phyloP scores from a whole-genome alignment of 2,888 invertebrate genomes.

The Microplitis manilae region DNA sequence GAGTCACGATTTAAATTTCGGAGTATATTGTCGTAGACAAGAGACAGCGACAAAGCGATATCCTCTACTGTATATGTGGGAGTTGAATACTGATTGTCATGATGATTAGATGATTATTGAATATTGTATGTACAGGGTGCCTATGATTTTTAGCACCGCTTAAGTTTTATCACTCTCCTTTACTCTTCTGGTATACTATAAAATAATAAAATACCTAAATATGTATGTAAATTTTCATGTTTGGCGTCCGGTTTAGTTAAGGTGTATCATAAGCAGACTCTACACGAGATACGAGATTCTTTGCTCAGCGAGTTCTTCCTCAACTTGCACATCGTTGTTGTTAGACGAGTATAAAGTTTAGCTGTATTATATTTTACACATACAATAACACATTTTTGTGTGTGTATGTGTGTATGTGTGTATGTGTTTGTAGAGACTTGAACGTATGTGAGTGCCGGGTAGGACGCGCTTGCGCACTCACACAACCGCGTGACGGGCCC shows the following conservation, averaged over 20 bases:
- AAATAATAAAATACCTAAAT: too few relatives aligned
- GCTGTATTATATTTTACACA: background rate
- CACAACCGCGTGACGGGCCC: slow-evolving; percentile 55
- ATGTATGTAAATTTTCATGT: too few relatives aligned
- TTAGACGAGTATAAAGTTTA: too few relatives aligned
- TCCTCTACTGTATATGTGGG: slow-evolving; percentile 30
- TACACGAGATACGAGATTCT: too few relatives aligned
- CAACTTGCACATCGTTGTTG: too few relatives aligned
- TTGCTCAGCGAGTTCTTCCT: too few relatives aligned
- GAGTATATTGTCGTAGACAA: slow-evolving; percentile 42
- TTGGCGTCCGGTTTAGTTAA: too few relatives aligned
- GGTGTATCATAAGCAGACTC: too few relatives aligned
- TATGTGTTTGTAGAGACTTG: slow-evolving; percentile 30
- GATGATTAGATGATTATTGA: slow-evolving; percentile 51
- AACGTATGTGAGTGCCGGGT: slow-evolving; percentile 57
- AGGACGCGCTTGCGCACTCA: slow-evolving; percentile 48
- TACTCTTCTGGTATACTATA: too few relatives aligned
- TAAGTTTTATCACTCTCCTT: background rate
- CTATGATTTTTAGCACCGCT: slow-evolving; percentile 54
- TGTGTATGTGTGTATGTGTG: slow-evolving; percentile 29
- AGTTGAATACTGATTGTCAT: slow-evolving; percentile 62
- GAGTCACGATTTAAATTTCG: slow-evolving; percentile 62
- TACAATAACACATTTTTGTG: background rate
- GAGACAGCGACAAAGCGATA: slow-evolving; percentile 11
- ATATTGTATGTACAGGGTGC: slow-evolving; percentile 49